Conservation (phyloP, 1,140 invertebrate species). For the Camponotus floridanus region DNA sequence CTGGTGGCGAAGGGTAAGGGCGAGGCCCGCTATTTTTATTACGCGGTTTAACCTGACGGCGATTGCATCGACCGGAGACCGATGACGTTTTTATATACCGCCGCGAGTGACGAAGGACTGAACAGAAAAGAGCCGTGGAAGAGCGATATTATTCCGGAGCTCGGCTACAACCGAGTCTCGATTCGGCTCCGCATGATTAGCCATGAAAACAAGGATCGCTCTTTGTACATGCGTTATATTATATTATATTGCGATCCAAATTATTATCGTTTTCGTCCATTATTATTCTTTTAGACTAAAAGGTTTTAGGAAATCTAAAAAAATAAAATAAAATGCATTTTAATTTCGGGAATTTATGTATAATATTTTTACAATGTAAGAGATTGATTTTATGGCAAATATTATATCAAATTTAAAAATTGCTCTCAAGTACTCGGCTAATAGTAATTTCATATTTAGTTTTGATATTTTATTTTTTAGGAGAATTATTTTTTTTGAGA, state of each 20-base stretch:
- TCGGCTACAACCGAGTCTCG: too few relatives aligned
- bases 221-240: not conserved
- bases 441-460: too few relatives aligned
- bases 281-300: not conserved
- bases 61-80: constrained; percentile 68
- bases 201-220: not conserved
- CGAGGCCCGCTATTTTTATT: constrained; percentile 69
- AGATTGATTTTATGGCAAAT: too few relatives aligned
- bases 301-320: not conserved
- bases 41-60: constrained; percentile 73
- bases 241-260: not conserved
- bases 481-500: too few relatives aligned
- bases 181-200: not conserved
- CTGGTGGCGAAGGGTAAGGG: constrained; percentile 16
- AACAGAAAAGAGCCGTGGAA: not conserved
- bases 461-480: too few relatives aligned
- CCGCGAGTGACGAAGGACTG: not conserved
- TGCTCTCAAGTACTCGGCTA: too few relatives aligned
- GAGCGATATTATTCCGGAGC: constrained; percentile 28
- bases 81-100: constrained; percentile 69
- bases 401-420: too few relatives aligned
- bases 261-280: not conserved
- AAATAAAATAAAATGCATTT: too few relatives aligned
- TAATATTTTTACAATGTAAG: too few relatives aligned
- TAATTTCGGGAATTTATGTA: too few relatives aligned